Evolutionary conservation across 1,140 invertebrate species (phyloP).

Genomic region (Monochamus saltuarius): DNA sequence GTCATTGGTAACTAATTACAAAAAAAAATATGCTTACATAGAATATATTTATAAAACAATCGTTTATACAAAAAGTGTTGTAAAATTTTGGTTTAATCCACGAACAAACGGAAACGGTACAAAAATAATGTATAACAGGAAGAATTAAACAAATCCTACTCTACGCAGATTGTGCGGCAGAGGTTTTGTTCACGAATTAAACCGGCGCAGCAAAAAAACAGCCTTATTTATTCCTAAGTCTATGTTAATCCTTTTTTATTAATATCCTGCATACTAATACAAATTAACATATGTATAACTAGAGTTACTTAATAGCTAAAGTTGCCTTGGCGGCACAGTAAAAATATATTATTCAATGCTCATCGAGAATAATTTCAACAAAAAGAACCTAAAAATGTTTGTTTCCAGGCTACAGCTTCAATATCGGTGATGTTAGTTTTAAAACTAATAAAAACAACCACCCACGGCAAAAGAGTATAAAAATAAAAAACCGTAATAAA

Average conservation of each 20-base stretch:
- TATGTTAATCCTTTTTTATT: constrained; percentile 15
- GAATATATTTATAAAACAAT: not conserved
- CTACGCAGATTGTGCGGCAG: not conserved
- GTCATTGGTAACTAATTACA: constrained; percentile 21
- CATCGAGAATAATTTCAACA: too few species aligned
- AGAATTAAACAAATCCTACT: not conserved
- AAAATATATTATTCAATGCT: not conserved
- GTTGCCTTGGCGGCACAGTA: constrained; percentile 4
- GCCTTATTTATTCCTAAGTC: constrained; percentile 24
- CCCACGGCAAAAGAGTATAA: constrained; percentile 11
- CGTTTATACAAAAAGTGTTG: constrained; percentile 9
- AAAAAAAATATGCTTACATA: constrained; percentile 5
- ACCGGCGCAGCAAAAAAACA: constrained; percentile 19
- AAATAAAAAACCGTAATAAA: constrained; percentile 12
- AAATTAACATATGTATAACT: not conserved
- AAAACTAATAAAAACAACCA: not conserved
- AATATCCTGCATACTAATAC: too few species aligned
- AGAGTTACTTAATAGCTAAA: not conserved
- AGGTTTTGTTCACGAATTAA: constrained; percentile 6
- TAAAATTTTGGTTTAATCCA: constrained; percentile 10
- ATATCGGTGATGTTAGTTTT: too few species aligned
- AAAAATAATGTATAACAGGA: constrained; percentile 19
- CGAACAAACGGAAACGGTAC: constrained; percentile 2
- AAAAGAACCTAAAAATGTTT: too few species aligned
- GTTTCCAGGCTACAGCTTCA: too few species aligned